These are phyloP conservation scores for Athrips mouffetella DNA, from an alignment of 2,888 invertebrate genomes.

Conservation along the genomic window DNA sequence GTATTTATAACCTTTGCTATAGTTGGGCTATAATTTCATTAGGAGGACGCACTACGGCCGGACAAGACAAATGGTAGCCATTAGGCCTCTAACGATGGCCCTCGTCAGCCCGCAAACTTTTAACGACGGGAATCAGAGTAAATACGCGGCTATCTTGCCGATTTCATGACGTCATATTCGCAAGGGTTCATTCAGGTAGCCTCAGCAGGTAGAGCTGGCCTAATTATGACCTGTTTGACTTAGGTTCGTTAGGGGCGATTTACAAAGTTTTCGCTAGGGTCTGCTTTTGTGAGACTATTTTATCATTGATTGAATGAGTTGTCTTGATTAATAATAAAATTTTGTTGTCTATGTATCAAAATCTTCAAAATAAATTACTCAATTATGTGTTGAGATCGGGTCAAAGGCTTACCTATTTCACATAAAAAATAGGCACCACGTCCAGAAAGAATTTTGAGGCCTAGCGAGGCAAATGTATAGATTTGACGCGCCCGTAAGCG, in stretches of 20 bases:
- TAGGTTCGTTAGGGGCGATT: constrained; percentile 8
- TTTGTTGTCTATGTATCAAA: too few species aligned
- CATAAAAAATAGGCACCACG: too few species aligned
- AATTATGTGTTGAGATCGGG: too few species aligned
- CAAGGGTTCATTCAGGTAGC: constrained; percentile 58
- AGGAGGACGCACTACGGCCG: constrained; percentile 75
- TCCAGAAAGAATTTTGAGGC: too few species aligned
- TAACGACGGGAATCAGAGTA: constrained; percentile 79
- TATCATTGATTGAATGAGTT: too few species aligned
- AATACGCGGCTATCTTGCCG: constrained; percentile 76
- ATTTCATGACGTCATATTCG: constrained; percentile 72
- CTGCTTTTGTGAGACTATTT: background rate
- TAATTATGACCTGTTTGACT: constrained; percentile 35
- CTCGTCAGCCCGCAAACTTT: constrained; percentile 74
- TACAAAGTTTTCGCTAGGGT: background rate
- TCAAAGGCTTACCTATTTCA: too few species aligned
- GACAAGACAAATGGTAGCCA: constrained; percentile 79
- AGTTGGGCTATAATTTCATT: constrained; percentile 80
- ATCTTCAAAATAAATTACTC: too few species aligned
- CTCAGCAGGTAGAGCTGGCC: constrained; percentile 52
- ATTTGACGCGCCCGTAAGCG: too few species aligned
- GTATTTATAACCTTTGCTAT: constrained; percentile 77
- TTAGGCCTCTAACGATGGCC: constrained; percentile 76
- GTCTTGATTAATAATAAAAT: too few species aligned
- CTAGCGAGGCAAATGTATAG: too few species aligned